Evolutionary conservation across 2,888 invertebrate species (phyloP).

Genomic region (Sarcophaga caerulescens): DNA sequence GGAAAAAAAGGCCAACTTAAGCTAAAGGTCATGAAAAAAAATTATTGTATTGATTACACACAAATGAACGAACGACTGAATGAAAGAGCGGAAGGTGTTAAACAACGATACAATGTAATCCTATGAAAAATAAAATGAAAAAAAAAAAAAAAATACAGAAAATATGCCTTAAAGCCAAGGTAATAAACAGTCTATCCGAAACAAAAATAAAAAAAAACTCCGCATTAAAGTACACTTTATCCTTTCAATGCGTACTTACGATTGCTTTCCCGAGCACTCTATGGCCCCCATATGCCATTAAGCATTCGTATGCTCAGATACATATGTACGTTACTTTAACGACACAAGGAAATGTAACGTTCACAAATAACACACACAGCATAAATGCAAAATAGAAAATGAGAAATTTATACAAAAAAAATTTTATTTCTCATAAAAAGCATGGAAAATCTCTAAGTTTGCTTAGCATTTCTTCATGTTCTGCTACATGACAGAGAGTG

Average conservation of each 20-base stretch:
- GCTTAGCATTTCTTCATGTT: neutral
- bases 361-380: slow-evolving; percentile 4
- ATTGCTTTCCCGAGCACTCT: neutral
- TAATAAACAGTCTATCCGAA: neutral
- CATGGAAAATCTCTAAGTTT: neutral
- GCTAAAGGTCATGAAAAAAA: slow-evolving; percentile 29
- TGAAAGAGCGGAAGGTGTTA: slow-evolving; percentile 36
- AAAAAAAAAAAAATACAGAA: slow-evolving; percentile 10
- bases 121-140: neutral
- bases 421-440: neutral
- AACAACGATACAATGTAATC: slow-evolving; percentile 1
- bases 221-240: no score
- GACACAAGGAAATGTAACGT: slow-evolving; percentile 46
- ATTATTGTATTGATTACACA: slow-evolving; percentile 48
- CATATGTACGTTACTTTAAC: slow-evolving; percentile 9
- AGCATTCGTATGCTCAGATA: no score
- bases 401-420: neutral
- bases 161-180: slow-evolving; percentile 20
- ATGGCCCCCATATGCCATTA: no score
- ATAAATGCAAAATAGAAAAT: slow-evolving; percentile 5
- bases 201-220: neutral
- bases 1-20: neutral
- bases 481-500: neutral
- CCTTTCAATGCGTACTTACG: no score
- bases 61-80: neutral